Evolutionary conservation across 2,113 vertebrate genomes (phyloP).

Genomic region (Hippocampus barbouri): DNA sequence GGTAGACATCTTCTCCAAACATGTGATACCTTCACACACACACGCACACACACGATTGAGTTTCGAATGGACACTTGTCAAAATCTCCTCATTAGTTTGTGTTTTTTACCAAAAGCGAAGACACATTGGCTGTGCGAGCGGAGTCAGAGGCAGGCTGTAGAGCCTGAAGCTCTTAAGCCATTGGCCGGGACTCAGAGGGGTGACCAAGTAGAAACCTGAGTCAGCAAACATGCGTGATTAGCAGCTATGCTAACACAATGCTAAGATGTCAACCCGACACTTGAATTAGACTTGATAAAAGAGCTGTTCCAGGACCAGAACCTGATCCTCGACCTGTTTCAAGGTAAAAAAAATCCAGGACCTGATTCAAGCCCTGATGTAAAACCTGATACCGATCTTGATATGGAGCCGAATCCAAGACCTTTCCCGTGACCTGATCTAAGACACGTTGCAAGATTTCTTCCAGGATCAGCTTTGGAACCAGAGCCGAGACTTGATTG

Average conservation of each 20-base stretch:
- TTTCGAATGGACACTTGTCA: neutral
- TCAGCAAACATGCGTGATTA: neutral
- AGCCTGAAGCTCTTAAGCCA: slow-evolving; percentile 69
- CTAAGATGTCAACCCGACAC: neutral
- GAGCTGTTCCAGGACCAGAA: too few relatives aligned
- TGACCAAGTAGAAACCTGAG: slow-evolving; percentile 87
- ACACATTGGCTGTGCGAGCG: slow-evolving; percentile 63
- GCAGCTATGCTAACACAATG: neutral
- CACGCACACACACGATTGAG: neutral
- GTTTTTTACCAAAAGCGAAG: slow-evolving; percentile 85
- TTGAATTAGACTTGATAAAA: neutral
- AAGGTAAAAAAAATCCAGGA: too few relatives aligned
- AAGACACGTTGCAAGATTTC: too few relatives aligned
- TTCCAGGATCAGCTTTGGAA: too few relatives aligned
- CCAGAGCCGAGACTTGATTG: too few relatives aligned
- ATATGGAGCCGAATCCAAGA: too few relatives aligned
- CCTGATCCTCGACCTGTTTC: too few relatives aligned
- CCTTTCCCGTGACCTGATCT: too few relatives aligned
- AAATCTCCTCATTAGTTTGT: neutral
- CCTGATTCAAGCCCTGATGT: too few relatives aligned
- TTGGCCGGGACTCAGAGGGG: slow-evolving; percentile 61
- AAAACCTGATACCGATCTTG: too few relatives aligned
- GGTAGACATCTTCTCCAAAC: slow-evolving; percentile 75
- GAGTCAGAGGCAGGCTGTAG: slow-evolving; percentile 74
- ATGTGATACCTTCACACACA: slow-evolving; percentile 84